Conservation (phyloP, 37 sponge, comb jelly and placozoan species). For the Corticium candelabrum region DNA sequence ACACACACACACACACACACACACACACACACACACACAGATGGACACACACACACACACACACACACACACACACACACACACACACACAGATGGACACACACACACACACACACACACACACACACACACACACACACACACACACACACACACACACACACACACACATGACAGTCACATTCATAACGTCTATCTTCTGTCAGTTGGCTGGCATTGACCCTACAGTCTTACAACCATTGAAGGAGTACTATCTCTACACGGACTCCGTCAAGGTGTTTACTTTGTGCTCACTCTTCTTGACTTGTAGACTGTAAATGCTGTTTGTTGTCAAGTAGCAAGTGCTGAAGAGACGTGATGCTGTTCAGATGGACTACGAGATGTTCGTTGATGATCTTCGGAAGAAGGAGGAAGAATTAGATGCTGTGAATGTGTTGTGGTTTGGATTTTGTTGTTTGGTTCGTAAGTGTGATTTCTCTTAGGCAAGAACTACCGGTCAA, state of each 20-base stretch:
- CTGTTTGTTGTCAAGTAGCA: not conserved
- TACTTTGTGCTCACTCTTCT: not conserved
- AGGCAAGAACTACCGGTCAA: not conserved
- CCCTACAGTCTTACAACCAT: conserved; percentile 14
- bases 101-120: too few relatives aligned
- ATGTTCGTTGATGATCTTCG: not conserved
- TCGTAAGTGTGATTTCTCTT: not conserved
- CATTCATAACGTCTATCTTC: not conserved
- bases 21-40: too few relatives aligned
- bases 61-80: too few relatives aligned
- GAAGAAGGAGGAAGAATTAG: not conserved
- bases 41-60: too few relatives aligned
- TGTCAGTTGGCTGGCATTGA: conserved; percentile 28
- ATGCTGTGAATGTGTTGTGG: too few relatives aligned
- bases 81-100: too few relatives aligned
- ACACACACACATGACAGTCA: not conserved
- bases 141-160: too few relatives aligned
- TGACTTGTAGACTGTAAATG: too few relatives aligned
- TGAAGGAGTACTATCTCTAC: conserved; percentile 67
- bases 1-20: too few relatives aligned
- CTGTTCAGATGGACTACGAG: not conserved
- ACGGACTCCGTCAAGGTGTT: conserved; percentile 38
- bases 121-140: too few relatives aligned
- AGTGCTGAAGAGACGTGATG: not conserved
- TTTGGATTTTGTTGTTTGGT: too few relatives aligned